Evolutionary conservation across 2,888 invertebrate genomes (phyloP), one percentile per base, ranked within the genome.

Genomic region (Volucella inflata): DNA sequence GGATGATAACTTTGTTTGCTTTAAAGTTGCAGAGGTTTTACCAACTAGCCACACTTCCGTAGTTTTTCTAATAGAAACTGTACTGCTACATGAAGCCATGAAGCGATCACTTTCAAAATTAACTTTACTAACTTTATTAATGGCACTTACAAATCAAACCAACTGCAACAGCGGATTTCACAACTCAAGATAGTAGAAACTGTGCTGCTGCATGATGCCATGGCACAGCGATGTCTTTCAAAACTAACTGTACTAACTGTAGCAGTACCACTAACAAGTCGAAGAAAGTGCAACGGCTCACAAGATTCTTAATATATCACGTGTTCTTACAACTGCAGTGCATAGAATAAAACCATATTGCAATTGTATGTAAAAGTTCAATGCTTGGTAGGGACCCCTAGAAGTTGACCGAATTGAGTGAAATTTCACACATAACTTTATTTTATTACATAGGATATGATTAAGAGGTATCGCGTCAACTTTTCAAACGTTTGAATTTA

Each of bases 341-440:
- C 46, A 12, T 46, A 12, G 46, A 46, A 46, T 46, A 12, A 46
- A 46, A 46, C n/a, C n/a, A 46, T 46, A 46, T 46, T 14, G 46
- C 46, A 46, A 46, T 46, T 46, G n/a, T 46, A 46, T 46, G 46
- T n/a, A 46, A 46, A 46, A n/a, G 46, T 46, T 46, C 46, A 46
- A 46, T 46, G n/a, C 46, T 46, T 46, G 12, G 46, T 12, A 46
- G 46, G 1, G 46, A 46, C 46, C 14, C 46, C 12, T 46, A 46
- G 12, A 14, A 46, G 11, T 46, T 46, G 46, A 46, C 46, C 46
- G 46, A 46, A 46, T 46, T 46, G 46, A 46, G 46, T 46, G 46
- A 46, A 46, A 46, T 46, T 46, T 46, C n/a, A 46, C 46, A 12
- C 30, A 21, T 12, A 57, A 57, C 36, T 30, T 9, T 57, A 21